Percentiles rank a stretch among this genome's conserved stretches.
These are phyloP conservation scores for Taphrorychus bicolor DNA, from an alignment of 2,888 invertebrate genomes.

Conservation along the genomic window DNA sequence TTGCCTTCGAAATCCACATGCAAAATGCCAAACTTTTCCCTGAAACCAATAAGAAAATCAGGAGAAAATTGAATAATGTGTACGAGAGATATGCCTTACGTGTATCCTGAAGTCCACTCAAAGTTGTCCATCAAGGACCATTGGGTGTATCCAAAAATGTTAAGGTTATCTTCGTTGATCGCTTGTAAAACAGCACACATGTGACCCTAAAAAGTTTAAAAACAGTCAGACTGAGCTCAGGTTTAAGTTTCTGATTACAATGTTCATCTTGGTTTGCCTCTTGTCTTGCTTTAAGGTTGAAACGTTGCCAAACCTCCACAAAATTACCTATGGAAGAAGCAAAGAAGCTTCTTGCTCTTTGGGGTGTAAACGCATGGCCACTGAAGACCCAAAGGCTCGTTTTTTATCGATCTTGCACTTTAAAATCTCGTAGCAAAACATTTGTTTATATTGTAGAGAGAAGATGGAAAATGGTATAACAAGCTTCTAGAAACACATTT, in stretches of 20 bases:
- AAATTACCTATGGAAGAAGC: no score
- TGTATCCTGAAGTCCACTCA: conserved; percentile 44
- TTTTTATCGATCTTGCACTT: no score
- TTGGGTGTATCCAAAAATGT: conserved; percentile 40
- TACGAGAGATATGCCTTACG: no score
- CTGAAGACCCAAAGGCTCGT: no score
- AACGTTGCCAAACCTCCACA: no score
- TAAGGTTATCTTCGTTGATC: conserved; percentile 49
- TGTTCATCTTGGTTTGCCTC: not conserved
- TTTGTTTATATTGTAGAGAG: no score
- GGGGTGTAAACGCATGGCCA: no score
- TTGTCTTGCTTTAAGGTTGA: not conserved
- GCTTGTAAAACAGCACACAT: conserved; percentile 45
- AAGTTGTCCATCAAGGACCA: conserved; percentile 49
- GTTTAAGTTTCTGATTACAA: no score
- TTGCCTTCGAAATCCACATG: conserved; percentile 24
- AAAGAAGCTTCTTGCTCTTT: no score
- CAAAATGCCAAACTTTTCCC: conserved; percentile 63
- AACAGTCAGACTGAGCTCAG: not conserved
- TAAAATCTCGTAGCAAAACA: no score
- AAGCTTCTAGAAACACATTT: no score
- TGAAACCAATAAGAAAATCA: conserved; percentile 55
- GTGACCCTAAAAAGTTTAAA: conserved; percentile 18
- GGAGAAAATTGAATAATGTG: conserved; percentile 5
- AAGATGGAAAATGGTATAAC: no score